Evolutionary conservation across 2,888 invertebrate species (phyloP).

Genomic region (Lasioglossum pauxillum): DNA sequence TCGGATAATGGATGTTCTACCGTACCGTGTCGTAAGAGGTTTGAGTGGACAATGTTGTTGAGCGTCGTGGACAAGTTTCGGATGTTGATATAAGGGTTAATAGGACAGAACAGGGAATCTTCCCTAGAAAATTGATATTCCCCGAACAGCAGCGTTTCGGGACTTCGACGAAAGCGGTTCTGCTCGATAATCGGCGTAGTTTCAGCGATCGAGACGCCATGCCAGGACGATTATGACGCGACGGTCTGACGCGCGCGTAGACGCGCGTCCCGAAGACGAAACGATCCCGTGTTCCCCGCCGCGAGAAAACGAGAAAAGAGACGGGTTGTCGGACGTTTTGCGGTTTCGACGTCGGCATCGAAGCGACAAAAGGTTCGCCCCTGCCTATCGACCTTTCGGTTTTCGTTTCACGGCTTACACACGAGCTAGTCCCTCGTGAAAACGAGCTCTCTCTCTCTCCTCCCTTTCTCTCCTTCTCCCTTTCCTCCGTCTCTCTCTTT

Average conservation of each 20-base stretch:
- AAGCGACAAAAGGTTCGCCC: conserved; percentile 82
- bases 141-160: background rate
- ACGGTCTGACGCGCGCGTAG: conserved; percentile 52
- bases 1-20: background rate
- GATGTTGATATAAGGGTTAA: background rate
- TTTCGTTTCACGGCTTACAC: conserved; percentile 81
- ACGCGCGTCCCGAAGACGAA: conserved; percentile 42
- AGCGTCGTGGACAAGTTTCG: background rate
- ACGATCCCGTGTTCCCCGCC: conserved; percentile 20
- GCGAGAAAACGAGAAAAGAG: conserved; percentile 52
- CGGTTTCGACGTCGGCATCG: conserved; percentile 82
- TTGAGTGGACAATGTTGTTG: background rate
- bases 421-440: conserved; percentile 73
- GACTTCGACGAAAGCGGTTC: conserved; percentile 1
- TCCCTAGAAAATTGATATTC: background rate
- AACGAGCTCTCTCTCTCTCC: conserved; percentile 67
- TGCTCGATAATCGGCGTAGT: background rate
- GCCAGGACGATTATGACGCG: conserved; percentile 36
- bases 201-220: background rate
- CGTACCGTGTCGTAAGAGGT: background rate
- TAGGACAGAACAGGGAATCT: background rate
- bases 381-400: conserved; percentile 83
- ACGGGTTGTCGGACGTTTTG: conserved; percentile 70
- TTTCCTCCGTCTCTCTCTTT: conserved; percentile 29
- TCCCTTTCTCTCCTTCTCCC: conserved; percentile 31